Percentiles rank a stretch among this genome's conserved stretches.
Conservation (phyloP, 2,113 vertebrate genomes). For the Plectropomus leopardus region DNA sequence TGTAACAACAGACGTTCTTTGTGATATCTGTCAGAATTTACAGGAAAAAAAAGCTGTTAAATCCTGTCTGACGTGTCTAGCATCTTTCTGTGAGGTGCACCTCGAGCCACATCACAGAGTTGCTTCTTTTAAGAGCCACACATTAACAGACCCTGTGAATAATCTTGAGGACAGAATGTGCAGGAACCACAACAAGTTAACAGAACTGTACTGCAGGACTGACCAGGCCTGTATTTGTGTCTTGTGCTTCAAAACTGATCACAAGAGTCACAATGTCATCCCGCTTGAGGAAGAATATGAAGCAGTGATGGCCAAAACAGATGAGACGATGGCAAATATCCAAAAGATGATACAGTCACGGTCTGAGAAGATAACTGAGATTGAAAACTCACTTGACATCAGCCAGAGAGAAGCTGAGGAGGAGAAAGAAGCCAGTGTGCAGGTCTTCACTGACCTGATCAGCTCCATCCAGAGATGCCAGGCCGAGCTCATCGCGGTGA, state of each 20-base stretch:
- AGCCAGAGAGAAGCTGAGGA: slow-evolving; percentile 1
- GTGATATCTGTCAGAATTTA: slow-evolving; percentile 86
- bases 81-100: slow-evolving; percentile 57
- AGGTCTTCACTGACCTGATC: slow-evolving; percentile 46
- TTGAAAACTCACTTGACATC: background rate
- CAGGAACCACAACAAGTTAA: slow-evolving; percentile 36
- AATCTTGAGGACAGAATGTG: slow-evolving; percentile 57
- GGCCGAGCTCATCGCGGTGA: slow-evolving; percentile 34
- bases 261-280: slow-evolving; percentile 46
- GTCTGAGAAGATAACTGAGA: slow-evolving; percentile 29
- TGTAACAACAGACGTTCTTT: slow-evolving; percentile 3
- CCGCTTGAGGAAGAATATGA: slow-evolving; percentile 52
- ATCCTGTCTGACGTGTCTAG: slow-evolving; percentile 50
- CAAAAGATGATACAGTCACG: slow-evolving; percentile 9
- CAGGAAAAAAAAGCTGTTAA: slow-evolving; percentile 84
- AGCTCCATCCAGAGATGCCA: slow-evolving; percentile 20
- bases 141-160: slow-evolving; percentile 42
- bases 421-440: slow-evolving; percentile 17
- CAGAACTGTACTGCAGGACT: slow-evolving; percentile 54
- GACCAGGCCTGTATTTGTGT: slow-evolving; percentile 47
- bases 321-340: background rate
- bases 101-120: slow-evolving; percentile 59
- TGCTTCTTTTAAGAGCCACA: slow-evolving; percentile 48
- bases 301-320: slow-evolving; percentile 20
- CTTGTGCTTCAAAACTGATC: slow-evolving; percentile 58